Evolutionary conservation across 2,888 invertebrate genomes (phyloP), one percentile per base, ranked within the genome.

Genomic region (Epinotia ramella): DNA sequence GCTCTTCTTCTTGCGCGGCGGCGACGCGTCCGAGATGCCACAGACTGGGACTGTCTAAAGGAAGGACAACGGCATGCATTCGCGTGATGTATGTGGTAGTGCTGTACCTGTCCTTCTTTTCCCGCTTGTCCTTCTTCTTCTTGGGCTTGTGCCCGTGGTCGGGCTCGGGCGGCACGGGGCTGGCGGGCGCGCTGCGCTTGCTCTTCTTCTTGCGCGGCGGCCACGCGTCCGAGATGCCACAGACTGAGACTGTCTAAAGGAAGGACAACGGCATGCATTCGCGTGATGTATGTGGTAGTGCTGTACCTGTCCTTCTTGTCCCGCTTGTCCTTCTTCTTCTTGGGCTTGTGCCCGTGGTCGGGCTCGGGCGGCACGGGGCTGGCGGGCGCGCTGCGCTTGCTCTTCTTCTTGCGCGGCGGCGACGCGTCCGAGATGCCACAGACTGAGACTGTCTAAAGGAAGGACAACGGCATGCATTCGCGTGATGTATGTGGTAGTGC

Each of bases 301-400:
- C 16, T 16, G 12, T 60, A 66, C 66, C 66, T 66, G 5, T 66
- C 66, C 80, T 93, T 94, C 84, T 94, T 94, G 13, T 94, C 92
- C 78, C 92, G 92, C 79, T 93, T 94, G 57, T 95, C 94, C 82
- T 94, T 94, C 87, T 94, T 94, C 86, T 94, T 94, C 86, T 94
- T 95, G 75, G 92, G 92, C 76, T 92, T 91, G 86, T 93, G 89
- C 3, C 87, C 49, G 66, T 79, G 82, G 46, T 87, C 71, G 59
- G 82, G 81, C 82, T 77, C n/a, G 84, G 87, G 40, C 84, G 87
- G 13, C 76, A 77, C 28, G 57, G 94, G 92, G 79, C 89, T 92
- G 83, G 85, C 89, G 70, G 91, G 93, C 13, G 94, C 94, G 79
- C 91, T 90, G 66, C 94, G 91, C 81, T 94, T 94, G 1, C 88